Base-by-base conservation (phyloP, 2,113 vertebrate genomes). In the Hippocampus abdominalis region DNA sequence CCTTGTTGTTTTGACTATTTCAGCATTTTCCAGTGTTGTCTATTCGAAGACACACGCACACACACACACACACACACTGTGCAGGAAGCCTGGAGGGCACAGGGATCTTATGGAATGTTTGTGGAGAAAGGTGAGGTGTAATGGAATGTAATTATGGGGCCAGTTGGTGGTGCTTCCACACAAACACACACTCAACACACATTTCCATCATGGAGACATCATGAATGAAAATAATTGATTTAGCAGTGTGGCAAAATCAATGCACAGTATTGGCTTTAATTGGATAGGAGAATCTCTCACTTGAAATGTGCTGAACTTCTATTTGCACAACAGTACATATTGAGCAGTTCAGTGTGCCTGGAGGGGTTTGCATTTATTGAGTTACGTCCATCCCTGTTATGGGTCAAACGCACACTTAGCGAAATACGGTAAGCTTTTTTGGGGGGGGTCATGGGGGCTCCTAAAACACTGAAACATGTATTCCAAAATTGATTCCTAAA, bases 141-240 rank as follows among this genome's bases (percentile, higher is more conserved):
- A 84, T 81, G 86, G 85, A 90, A 87, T 87, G 84, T 87, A 87
- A 84, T 88, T 86, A 90, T 67, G 79, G 76, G 68, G 66, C 85
- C 69, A 64, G 75, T 63, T 68, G 75, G 80, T 73, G 56, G 57
- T 60, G 3, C 61, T 4, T 72, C 40, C 73, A 66, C 59, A 61
- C 70, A 68, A 42, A 75, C 65, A 72, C 70, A 46, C 57, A 56
- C 29, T 29, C 42, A 18, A 40, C 70, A 68, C 49, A 70, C 48
- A 61, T 40, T 60, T 60, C 27, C 2, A 18, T 32, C 27, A 60
- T 32, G 25, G 27, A 27, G 56, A 57, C 54, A 57, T 27, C 54
- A 57, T 16, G 11, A 59, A 25, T 59, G 13, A 16, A 60, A 32
- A 54, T 54, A 9, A 23, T 23, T 54, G 51, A 54, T 54, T 54